Evolutionary conservation across 2,888 invertebrate species (phyloP).

Genomic region (Scaptomyza polygonia): DNA sequence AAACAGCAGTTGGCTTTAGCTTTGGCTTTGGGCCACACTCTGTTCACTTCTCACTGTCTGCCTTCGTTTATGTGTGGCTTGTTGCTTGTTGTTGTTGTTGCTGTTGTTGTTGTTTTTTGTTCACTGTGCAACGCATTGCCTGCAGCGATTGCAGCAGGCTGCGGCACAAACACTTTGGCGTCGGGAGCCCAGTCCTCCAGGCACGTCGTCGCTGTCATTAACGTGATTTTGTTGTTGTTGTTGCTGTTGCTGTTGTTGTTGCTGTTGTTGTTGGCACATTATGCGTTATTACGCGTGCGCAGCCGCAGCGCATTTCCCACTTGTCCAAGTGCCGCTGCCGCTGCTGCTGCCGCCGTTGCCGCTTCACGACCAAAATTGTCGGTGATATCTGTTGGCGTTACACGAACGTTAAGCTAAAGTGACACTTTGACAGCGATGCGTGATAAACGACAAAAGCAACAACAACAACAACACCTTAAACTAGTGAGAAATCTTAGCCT

Average conservation of each 20-base stretch:
- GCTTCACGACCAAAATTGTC: slow-evolving; percentile 38
- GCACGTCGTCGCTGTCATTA: slow-evolving; percentile 75
- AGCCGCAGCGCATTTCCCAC: slow-evolving; percentile 37
- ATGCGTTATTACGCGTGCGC: slow-evolving; percentile 76
- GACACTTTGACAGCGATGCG: slow-evolving; percentile 83
- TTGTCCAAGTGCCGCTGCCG: slow-evolving; percentile 6
- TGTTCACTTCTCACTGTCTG: slow-evolving; percentile 1
- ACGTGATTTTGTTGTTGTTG: slow-evolving; percentile 59
- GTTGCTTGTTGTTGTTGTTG: slow-evolving; percentile 31
- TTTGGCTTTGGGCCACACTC: not conserved
- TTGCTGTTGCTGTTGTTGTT: slow-evolving; percentile 42
- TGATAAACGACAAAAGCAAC: slow-evolving; percentile 80
- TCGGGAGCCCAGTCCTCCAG: slow-evolving; percentile 32
- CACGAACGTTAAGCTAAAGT: slow-evolving; percentile 77
- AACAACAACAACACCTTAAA: slow-evolving; percentile 1
- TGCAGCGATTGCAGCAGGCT: slow-evolving; percentile 31
- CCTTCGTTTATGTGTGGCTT: slow-evolving; percentile 18
- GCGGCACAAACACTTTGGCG: slow-evolving; percentile 2
- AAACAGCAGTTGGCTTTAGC: slow-evolving; percentile 72
- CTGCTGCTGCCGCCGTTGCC: not conserved
- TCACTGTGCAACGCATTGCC: slow-evolving; percentile 19
- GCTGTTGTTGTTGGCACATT: slow-evolving; percentile 56
- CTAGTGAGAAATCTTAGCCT: not conserved
- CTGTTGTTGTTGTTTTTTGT: slow-evolving; percentile 10
- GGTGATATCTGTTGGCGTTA: slow-evolving; percentile 68